Evolutionary conservation across 2,113 vertebrate genomes (phyloP), one percentile per base, ranked within the genome.

Genomic region (Xyliphius kryptos): DNA sequence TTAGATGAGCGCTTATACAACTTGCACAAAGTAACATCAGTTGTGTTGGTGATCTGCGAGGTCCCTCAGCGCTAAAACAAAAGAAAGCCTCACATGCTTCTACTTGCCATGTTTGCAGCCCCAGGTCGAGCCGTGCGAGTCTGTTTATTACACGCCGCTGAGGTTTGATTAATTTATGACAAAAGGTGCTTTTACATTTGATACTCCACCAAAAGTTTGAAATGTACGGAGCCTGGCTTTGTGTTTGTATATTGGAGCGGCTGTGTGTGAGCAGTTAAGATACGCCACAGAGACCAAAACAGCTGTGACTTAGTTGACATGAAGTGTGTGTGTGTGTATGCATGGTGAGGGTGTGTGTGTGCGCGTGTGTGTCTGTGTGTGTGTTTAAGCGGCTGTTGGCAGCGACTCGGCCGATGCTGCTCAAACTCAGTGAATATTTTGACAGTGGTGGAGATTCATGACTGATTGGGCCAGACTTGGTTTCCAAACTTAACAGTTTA

Each of bases 91-190:
- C 26, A 32, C 76, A 76, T 85, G 86, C 83, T 73, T 73, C 63
- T 90, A 69, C 88, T 82, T 90, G 88, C 79, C 79, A 70, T 75
- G 66, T 60, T 37, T 41, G 51, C 75, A 78, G 82, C 89, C 86
- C 72, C 0, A n/a, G 87, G 89, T 85, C 2, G 77, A 50, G 70
- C 61, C 82, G 77, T 77, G 80, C 85, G 77, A 78, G 66, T 67
- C 71, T 13, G 78, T 75, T 82, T 12, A 38, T 81, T 43, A 70
- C 77, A 67, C 71, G 81, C 80, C 89, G 90, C 85, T 80, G 83
- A 74, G 86, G 85, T 90, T 86, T 89, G 89, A 84, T 86, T 66
- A 65, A 20, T 61, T 76, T 81, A 71, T 63, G 46, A 67, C 54
- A 40, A 63, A 67, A 69, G n/a, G 43, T 66, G 44, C 61, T 71